These are phyloP conservation scores for Psix sp. DNA, from an alignment of 1,140 invertebrate species.

Conservation along the genomic window DNA sequence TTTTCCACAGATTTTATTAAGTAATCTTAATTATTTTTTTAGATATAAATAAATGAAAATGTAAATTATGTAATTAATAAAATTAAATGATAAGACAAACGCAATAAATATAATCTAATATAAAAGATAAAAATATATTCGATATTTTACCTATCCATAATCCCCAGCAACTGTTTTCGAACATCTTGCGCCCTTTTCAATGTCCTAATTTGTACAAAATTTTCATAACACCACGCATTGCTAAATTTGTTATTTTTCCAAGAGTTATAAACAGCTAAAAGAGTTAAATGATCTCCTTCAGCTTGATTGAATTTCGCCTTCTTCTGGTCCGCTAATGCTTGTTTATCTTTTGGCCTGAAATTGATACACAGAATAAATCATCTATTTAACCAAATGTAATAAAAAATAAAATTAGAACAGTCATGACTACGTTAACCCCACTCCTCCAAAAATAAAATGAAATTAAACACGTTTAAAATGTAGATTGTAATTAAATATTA, in stretches of 20 bases:
- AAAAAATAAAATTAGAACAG: no score
- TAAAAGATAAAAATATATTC: neutral
- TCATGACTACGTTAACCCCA: no score
- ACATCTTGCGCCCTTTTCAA: slow-evolving; percentile 99
- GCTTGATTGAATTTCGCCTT: slow-evolving; percentile 99
- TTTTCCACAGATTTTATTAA: no score
- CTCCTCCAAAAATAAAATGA: no score
- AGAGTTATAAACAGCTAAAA: slow-evolving; percentile 99
- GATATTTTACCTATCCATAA: slow-evolving; percentile 91
- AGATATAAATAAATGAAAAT: no score
- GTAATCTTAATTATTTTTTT: no score
- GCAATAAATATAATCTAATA: no score
- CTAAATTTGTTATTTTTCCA: slow-evolving; percentile 99
- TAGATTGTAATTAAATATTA: no score
- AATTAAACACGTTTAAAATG: no score
- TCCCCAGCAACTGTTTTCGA: slow-evolving; percentile 96
- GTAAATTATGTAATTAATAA: no score
- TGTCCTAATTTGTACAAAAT: slow-evolving; percentile 98
- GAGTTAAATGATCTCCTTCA: slow-evolving; percentile 98
- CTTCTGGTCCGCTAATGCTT: slow-evolving; percentile 98
- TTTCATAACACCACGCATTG: slow-evolving; percentile 99
- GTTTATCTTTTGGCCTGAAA: slow-evolving; percentile 93
- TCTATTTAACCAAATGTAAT: no score
- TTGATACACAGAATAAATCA: slow-evolving; percentile 2
- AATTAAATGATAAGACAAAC: neutral